A percentile compares a stretch with the other conserved stretches of the same genome.
Evolutionary conservation across 2,888 invertebrate species (phyloP).

Genomic region (Steromphala cineraria): DNA sequence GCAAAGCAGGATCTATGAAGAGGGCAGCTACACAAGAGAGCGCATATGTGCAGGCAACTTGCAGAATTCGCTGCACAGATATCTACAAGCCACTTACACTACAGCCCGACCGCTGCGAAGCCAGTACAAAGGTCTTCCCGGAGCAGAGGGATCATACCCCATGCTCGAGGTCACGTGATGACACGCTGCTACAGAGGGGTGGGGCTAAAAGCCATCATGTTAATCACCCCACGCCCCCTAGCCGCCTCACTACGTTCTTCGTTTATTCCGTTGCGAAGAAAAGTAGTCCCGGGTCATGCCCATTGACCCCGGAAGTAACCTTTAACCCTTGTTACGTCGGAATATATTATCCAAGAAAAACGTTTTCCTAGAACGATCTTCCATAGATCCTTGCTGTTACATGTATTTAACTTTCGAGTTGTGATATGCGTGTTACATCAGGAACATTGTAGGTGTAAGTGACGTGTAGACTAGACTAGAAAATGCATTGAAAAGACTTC

Average conservation of each 20-base stretch:
- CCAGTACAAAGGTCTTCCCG: neutral
- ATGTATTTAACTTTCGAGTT: no score
- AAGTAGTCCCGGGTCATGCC: conserved; percentile 5
- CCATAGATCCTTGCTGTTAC: no score
- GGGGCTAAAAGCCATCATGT: conserved; percentile 8
- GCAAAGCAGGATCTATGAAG: neutral
- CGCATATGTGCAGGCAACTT: neutral
- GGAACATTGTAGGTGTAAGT: no score
- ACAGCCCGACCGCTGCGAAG: neutral
- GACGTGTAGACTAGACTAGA: no score
- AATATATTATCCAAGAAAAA: neutral
- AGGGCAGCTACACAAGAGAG: neutral
- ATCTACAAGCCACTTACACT: neutral
- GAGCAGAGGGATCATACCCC: neutral
- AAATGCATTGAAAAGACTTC: no score
- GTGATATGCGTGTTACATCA: no score
- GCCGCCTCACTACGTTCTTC: neutral
- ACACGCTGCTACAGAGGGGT: neutral
- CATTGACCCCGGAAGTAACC: conserved; percentile 5
- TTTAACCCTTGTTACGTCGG: neutral
- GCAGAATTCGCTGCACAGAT: neutral
- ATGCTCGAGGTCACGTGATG: conserved; percentile 8
- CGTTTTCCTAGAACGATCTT: no score
- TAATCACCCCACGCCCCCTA: conserved; percentile 9
- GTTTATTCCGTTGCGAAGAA: neutral